A percentile compares a stretch with the other conserved stretches of the same genome.
phyloP scores from a whole-genome alignment of 2,888 invertebrate species.

The Sphaerophoria rueppellii region DNA sequence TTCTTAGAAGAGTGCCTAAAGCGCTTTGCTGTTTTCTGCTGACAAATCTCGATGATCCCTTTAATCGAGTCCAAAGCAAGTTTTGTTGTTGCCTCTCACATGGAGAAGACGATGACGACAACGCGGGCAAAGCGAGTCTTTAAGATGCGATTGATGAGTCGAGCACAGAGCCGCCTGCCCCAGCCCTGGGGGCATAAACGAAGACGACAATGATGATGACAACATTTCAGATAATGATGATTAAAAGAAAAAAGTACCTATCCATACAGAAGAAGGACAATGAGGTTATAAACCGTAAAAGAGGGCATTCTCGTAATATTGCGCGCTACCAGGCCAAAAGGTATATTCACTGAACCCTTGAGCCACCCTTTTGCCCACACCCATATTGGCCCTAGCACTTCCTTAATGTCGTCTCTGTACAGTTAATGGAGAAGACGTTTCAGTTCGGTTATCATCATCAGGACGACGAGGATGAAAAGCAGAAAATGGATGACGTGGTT shows the following conservation, averaged over 20 bases:
- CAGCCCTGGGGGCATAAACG: background rate
- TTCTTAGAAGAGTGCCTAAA: slow-evolving; percentile 62
- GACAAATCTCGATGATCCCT: slow-evolving; percentile 71
- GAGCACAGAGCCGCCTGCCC: slow-evolving; percentile 3
- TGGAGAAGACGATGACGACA: background rate
- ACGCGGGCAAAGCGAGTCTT: slow-evolving; percentile 35
- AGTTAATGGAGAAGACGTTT: slow-evolving; percentile 67
- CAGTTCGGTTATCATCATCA: background rate
- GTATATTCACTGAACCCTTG: slow-evolving; percentile 67
- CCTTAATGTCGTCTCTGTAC: slow-evolving; percentile 67
- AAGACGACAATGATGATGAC: slow-evolving; percentile 57
- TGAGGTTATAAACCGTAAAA: slow-evolving; percentile 73
- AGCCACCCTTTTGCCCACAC: slow-evolving; percentile 26
- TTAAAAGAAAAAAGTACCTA: slow-evolving; percentile 57
- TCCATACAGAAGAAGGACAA: slow-evolving; percentile 57
- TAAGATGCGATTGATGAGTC: slow-evolving; percentile 65
- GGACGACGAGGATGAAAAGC: slow-evolving; percentile 19
- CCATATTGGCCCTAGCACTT: background rate
- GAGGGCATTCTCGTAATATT: slow-evolving; percentile 62
- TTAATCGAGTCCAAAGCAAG: slow-evolving; percentile 66
- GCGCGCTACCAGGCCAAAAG: slow-evolving; percentile 67
- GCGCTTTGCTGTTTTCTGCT: slow-evolving; percentile 64
- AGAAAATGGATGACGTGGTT: slow-evolving; percentile 41
- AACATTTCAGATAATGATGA: slow-evolving; percentile 68
- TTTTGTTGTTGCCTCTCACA: background rate